Evolutionary conservation across 2,113 vertebrate species (phyloP), one percentile per base, ranked within the genome.

Genomic region (Haliaeetus leucogaster): DNA sequence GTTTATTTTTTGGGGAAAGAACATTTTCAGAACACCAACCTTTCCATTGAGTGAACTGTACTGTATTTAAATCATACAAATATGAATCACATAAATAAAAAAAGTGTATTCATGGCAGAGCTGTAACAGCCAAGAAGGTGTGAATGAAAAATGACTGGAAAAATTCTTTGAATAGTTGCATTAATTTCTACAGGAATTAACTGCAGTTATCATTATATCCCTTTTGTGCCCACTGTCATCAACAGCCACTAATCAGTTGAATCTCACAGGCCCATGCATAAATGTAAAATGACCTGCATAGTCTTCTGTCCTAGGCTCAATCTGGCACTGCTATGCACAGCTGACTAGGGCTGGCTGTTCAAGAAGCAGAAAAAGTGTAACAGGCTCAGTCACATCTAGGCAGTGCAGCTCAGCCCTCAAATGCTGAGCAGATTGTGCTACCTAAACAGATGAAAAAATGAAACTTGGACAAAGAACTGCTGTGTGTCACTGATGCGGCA

Each of bases 101-200:
- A 83, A 82, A 67, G 22, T 48, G 30, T 25, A 50, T 80, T 87
- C 13, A 16, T 36, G 47, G 66, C 40, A 76, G 23, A 91, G 40
- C 58, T 84, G 50, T 82, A 82, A 66, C 32, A 78, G 40, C 38
- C 47, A 85, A 74, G 89, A 67, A 74, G 13, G 36, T 80, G 53
- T 63, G 85, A 82, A 77, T 72, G 70, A 90, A 93, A 96, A 93
- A 90, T 83, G 4, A 73, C 19, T 65, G 58, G 76, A 91, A 93
- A 74, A 56, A 53, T 36, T 78, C 2, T 77, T 90, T 68, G 48
- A 80, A 73, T 85, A 53, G 53, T 88, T 95, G 62, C 56, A 85
- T 84, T 94, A 59, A 82, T 95, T 95, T 93, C 82, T 96, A 66
- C 70, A 93, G 42, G 43, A 89, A 85, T 90, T 94, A 84, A 71